Conservation (phyloP, 2,113 vertebrate species). For the Ptyas mucosa region DNA sequence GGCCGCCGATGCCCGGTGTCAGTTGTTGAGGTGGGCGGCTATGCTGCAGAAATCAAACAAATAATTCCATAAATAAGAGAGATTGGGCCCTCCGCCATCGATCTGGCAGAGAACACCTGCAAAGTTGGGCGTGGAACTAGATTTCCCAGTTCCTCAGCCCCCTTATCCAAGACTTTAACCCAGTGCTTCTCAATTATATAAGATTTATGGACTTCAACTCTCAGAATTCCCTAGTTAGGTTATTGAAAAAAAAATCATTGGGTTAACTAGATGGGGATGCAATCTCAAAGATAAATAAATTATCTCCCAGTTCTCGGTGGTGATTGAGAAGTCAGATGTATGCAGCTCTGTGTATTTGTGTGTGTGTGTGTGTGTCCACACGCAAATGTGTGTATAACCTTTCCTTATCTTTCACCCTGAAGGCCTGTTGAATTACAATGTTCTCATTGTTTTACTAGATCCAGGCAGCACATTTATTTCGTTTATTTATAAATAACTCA, state of each 20-base stretch:
- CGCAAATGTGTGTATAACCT: neutral
- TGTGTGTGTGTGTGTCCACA: fast-evolving
- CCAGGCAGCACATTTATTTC: neutral
- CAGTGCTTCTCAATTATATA: neutral
- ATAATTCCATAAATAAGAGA: neutral
- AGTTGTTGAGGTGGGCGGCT: neutral
- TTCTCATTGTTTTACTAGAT: neutral
- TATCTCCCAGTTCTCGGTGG: neutral
- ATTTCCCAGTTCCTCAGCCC: neutral
- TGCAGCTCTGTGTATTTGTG: neutral
- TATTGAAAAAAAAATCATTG: neutral
- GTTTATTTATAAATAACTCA: neutral
- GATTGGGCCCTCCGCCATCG: neutral
- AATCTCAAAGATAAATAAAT: neutral
- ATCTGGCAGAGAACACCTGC: neutral
- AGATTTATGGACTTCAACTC: neutral
- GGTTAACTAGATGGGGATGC: neutral
- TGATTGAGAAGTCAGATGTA: neutral
- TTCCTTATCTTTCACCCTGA: neutral
- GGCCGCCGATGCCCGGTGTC: too few species aligned
- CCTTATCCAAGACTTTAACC: neutral
- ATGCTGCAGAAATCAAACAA: neutral
- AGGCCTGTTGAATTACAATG: neutral
- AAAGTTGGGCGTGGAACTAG: neutral
- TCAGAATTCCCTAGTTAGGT: neutral